These are phyloP conservation scores for Xenopus borealis DNA, from an alignment of 2,113 vertebrate genomes.

Conservation along the genomic window DNA sequence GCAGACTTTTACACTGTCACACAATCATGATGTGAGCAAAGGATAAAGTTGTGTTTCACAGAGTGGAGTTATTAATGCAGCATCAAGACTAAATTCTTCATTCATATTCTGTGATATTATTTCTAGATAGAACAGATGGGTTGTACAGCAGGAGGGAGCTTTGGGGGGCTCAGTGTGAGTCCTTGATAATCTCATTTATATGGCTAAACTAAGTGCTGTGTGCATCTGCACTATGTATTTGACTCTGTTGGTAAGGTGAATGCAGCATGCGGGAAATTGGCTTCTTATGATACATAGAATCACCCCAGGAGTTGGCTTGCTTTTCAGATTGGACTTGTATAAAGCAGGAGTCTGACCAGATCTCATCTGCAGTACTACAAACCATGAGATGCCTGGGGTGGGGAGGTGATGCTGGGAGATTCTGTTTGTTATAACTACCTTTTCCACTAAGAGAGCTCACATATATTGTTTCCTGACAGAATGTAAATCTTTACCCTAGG, in stretches of 20 bases:
- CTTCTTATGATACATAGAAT: background rate
- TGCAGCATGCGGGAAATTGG: background rate
- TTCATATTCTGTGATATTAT: slow-evolving; percentile 8
- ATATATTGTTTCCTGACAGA: too few species aligned
- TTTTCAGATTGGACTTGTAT: too few species aligned
- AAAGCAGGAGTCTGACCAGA: too few species aligned
- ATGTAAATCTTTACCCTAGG: too few species aligned
- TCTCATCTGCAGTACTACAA: too few species aligned
- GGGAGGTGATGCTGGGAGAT: too few species aligned
- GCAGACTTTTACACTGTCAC: background rate
- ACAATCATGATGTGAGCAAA: background rate
- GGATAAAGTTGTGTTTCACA: background rate
- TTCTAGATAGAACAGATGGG: slow-evolving; percentile 12
- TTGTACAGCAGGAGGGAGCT: slow-evolving; percentile 12
- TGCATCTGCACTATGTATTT: background rate
- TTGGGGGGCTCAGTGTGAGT: background rate
- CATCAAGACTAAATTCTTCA: background rate
- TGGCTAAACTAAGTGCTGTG: background rate
- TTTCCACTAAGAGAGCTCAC: too few species aligned
- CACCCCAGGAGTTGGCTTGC: too few species aligned
- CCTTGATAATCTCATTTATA: slow-evolving; percentile 19
- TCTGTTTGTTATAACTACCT: too few species aligned
- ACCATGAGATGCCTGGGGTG: too few species aligned
- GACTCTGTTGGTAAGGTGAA: slow-evolving; percentile 7
- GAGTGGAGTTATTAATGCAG: background rate